A percentile compares a stretch with the other conserved stretches of the same genome.
Conservation (phyloP, 2,888 invertebrate genomes). For the Psylliodes chrysocephalus region DNA sequence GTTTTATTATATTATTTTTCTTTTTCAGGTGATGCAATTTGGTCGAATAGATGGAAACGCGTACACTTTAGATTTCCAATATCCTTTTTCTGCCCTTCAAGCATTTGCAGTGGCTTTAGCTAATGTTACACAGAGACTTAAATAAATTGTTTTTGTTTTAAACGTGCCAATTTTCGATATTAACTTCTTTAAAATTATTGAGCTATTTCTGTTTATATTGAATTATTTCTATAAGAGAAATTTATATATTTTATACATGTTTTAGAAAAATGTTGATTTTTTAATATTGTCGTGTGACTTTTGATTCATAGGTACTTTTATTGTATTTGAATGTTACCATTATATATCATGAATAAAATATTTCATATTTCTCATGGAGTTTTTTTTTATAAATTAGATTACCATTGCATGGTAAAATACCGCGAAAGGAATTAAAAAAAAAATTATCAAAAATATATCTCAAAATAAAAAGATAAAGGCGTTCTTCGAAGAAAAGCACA, state of each 20-base stretch:
- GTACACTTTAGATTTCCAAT: slow-evolving; percentile 98
- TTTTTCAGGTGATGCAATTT: slow-evolving; percentile 95
- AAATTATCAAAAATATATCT: too few species aligned
- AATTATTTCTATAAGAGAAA: slow-evolving; percentile 37
- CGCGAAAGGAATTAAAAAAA: too few species aligned
- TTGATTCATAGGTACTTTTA: slow-evolving; percentile 42
- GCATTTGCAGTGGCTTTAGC: slow-evolving; percentile 98
- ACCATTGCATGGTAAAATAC: too few species aligned
- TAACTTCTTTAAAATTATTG: slow-evolving; percentile 20
- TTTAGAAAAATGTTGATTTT: slow-evolving; percentile 44
- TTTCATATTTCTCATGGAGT: neutral
- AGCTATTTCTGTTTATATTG: slow-evolving; percentile 28
- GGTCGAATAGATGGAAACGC: slow-evolving; percentile 98
- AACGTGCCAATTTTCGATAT: slow-evolving; percentile 45
- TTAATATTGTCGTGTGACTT: slow-evolving; percentile 39
- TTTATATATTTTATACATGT: slow-evolving; percentile 49
- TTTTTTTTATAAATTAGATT: too few species aligned
- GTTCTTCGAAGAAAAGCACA: too few species aligned
- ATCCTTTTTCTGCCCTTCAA: slow-evolving; percentile 97
- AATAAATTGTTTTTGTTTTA: slow-evolving; percentile 65
- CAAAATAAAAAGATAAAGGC: too few species aligned
- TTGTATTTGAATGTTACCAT: slow-evolving; percentile 46
- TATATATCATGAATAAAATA: slow-evolving; percentile 30
- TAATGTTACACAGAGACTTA: slow-evolving; percentile 94
- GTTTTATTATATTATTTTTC: too few species aligned